These are phyloP conservation scores for Eucera pruinosa DNA, from an alignment of 2,888 invertebrate species.

Conservation along the genomic window DNA sequence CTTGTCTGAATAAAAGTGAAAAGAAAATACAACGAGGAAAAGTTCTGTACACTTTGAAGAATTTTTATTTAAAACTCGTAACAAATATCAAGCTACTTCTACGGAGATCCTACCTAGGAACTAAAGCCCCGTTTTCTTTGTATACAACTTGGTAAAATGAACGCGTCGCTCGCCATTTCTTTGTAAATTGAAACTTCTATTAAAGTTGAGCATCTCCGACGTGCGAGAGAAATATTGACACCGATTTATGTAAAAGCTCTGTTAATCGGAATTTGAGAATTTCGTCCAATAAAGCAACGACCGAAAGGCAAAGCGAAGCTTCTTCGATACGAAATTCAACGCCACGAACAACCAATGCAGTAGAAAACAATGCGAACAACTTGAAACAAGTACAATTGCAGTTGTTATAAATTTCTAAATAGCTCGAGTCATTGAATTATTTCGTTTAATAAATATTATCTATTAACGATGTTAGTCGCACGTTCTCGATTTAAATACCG, in stretches of 20 bases:
- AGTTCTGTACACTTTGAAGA: conserved; percentile 51
- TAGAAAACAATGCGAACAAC: neutral
- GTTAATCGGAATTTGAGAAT: conserved; percentile 19
- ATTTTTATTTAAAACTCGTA: conserved; percentile 69
- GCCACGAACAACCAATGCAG: neutral
- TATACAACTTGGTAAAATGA: conserved; percentile 33
- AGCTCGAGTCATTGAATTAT: too few species aligned
- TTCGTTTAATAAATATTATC: too few species aligned
- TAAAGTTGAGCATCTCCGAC: conserved; percentile 44
- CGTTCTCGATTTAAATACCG: too few species aligned
- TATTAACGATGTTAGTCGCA: too few species aligned
- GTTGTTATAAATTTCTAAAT: too few species aligned
- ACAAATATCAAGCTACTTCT: conserved; percentile 60
- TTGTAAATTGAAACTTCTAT: conserved; percentile 26
- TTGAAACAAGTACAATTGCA: neutral
- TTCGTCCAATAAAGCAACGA: neutral
- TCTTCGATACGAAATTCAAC: neutral
- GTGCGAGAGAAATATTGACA: neutral
- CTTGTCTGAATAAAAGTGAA: conserved; percentile 30
- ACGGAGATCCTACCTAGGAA: conserved; percentile 44
- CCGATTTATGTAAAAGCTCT: neutral
- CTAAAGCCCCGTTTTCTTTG: conserved; percentile 38
- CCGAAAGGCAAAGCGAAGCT: neutral
- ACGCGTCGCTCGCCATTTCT: conserved; percentile 12
- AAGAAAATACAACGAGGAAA: neutral